These are phyloP conservation scores for Coracias cyanogaster DNA, from an alignment of 2,797 vertebrate species.

Conservation along the genomic window DNA sequence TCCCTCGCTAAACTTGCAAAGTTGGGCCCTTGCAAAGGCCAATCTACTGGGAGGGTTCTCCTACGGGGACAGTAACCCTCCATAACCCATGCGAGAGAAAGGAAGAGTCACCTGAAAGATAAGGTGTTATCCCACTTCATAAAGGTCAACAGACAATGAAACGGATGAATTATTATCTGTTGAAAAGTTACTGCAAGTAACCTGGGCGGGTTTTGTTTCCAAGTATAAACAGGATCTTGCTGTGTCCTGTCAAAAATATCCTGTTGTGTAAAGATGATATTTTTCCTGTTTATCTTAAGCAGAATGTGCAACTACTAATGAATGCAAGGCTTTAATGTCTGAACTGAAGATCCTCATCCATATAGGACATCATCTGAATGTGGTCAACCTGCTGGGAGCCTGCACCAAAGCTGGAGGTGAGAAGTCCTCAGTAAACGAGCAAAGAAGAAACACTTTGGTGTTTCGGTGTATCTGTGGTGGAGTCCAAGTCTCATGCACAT, in stretches of 20 bases:
- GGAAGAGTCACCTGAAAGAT: conserved; percentile 35
- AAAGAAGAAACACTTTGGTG: neutral
- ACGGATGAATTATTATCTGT: conserved; percentile 57
- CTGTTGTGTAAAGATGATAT: conserved; percentile 69
- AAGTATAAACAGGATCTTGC: conserved; percentile 74
- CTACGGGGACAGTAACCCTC: neutral
- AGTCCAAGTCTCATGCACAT: neutral
- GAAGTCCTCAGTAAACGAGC: neutral
- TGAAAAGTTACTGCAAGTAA: conserved; percentile 26
- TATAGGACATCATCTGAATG: conserved; percentile 95
- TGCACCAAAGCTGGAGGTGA: conserved; percentile 95
- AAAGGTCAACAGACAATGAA: conserved; percentile 49
- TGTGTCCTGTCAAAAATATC: conserved; percentile 58
- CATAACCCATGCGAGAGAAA: neutral
- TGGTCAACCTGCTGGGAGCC: conserved; percentile 94
- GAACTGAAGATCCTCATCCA: conserved; percentile 97
- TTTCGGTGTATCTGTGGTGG: neutral
- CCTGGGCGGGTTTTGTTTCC: conserved; percentile 60
- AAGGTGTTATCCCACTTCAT: neutral
- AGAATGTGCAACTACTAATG: conserved; percentile 93
- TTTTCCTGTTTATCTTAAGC: conserved; percentile 77
- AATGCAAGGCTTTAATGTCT: conserved; percentile 94
- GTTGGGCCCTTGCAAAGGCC: neutral
- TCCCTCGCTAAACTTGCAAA: neutral
- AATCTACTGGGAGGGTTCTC: neutral